Evolutionary conservation across 2,888 invertebrate species (phyloP).

Genomic region (Drosophila cracens): DNA sequence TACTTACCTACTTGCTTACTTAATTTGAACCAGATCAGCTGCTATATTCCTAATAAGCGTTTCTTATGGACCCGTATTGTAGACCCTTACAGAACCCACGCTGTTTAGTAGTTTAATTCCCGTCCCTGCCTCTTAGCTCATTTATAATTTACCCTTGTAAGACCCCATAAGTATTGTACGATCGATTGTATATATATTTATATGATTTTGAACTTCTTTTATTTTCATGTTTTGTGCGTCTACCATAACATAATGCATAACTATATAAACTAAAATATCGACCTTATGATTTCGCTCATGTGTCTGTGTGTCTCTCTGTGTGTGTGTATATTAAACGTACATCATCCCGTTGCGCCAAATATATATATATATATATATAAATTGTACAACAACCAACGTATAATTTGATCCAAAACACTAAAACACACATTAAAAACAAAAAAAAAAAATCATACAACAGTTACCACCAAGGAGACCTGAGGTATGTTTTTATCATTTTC

Average conservation of each 20-base stretch:
- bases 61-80: conserved; percentile 4
- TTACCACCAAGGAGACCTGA: conserved; percentile 95
- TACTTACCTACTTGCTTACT: not conserved
- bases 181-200: conserved; percentile 47
- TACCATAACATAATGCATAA: conserved; percentile 49
- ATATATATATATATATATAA: conserved; percentile 26
- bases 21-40: not conserved
- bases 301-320: conserved; percentile 26
- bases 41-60: not conserved
- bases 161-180: conserved; percentile 26
- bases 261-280: conserved; percentile 44
- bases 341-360: conserved; percentile 66
- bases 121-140: conserved; percentile 3
- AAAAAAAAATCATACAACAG: conserved; percentile 85
- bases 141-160: conserved; percentile 49
- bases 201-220: conserved; percentile 65
- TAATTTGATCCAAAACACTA: conserved; percentile 55
- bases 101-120: conserved; percentile 22
- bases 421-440: conserved; percentile 40
- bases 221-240: conserved; percentile 74
- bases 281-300: conserved; percentile 65
- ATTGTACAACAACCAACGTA: conserved; percentile 50
- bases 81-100: conserved; percentile 7
- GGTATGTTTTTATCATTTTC: conserved; percentile 88
- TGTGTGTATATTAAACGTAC: conserved; percentile 38